Percentiles rank a stretch among this genome's conserved stretches.
Evolutionary conservation across 2,113 vertebrate genomes (phyloP).

Genomic region (Trinectes maculatus): DNA sequence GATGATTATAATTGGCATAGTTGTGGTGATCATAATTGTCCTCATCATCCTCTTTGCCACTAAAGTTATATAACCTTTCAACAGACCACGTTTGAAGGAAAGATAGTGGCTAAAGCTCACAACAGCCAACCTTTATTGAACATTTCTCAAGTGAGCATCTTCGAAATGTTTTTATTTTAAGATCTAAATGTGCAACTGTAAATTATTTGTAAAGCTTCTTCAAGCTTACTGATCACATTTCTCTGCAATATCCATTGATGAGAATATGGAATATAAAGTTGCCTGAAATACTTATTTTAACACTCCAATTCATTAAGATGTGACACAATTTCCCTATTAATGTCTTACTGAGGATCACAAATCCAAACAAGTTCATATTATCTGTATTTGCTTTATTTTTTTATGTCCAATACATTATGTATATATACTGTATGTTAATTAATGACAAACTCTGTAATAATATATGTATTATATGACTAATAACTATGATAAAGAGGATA

Average conservation of each 20-base stretch:
- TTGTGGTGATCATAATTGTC: conserved; percentile 78
- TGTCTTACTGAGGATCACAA: conserved; percentile 36
- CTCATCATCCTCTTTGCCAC: conserved; percentile 85
- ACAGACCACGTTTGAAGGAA: conserved; percentile 15
- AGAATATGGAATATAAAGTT: background rate
- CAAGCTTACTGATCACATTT: background rate
- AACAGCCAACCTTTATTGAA: background rate
- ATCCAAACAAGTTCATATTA: conserved; percentile 37
- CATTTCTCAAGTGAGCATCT: background rate
- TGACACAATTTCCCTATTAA: background rate
- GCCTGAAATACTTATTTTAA: conserved; percentile 39
- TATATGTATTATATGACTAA: conserved; percentile 55
- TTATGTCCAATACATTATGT: conserved; percentile 58
- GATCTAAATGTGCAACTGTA: conserved; percentile 5
- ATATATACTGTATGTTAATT: conserved; percentile 44
- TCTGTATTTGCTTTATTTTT: conserved; percentile 59
- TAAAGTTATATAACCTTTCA: conserved; percentile 64
- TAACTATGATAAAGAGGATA: conserved; percentile 34
- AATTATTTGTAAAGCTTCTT: background rate
- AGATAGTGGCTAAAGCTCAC: background rate
- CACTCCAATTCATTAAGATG: conserved; percentile 61
- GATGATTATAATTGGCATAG: conserved; percentile 80
- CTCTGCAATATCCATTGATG: background rate
- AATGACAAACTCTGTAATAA: conserved; percentile 65
- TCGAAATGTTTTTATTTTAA: background rate